These are phyloP conservation scores for Danionella dracula DNA, from an alignment of 2,797 vertebrate genomes.

Conservation along the genomic window DNA sequence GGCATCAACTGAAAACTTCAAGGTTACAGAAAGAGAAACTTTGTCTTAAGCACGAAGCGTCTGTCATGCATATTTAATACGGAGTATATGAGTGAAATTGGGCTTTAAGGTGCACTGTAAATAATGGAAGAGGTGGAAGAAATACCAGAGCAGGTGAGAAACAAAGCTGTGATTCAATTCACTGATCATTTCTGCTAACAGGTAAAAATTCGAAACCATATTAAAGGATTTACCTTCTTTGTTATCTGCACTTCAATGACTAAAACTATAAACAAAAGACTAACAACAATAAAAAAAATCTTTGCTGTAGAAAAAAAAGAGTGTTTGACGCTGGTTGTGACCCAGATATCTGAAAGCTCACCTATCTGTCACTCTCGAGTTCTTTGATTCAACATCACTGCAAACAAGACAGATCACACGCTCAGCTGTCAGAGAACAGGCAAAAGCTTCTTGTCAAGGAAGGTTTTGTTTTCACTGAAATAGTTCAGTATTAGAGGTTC, in stretches of 20 bases:
- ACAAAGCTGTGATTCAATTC: constrained; percentile 65
- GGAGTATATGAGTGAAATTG: constrained; percentile 45
- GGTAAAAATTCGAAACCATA: constrained; percentile 35
- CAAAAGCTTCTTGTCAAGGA: constrained; percentile 29
- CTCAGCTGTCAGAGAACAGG: constrained; percentile 37
- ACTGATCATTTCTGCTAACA: constrained; percentile 63
- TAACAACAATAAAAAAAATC: constrained; percentile 14
- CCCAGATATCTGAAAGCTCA: constrained; percentile 47
- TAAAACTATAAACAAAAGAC: constrained; percentile 1
- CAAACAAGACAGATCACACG: constrained; percentile 47
- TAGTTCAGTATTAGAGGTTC: not conserved
- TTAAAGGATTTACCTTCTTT: constrained; percentile 6
- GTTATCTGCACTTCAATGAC: constrained; percentile 3
- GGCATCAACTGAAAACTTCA: constrained; percentile 35
- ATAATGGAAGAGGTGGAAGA: constrained; percentile 68
- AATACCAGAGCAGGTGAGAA: constrained; percentile 70
- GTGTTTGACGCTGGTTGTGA: constrained; percentile 30
- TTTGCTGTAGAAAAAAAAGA: constrained; percentile 21
- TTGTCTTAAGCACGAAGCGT: constrained; percentile 36
- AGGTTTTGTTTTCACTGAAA: constrained; percentile 38
- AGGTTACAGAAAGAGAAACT: constrained; percentile 36
- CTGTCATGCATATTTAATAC: constrained; percentile 45
- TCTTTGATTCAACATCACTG: constrained; percentile 51
- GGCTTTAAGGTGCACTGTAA: constrained; percentile 45
- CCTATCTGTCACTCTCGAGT: constrained; percentile 39